Conservation (phyloP, 1,140 invertebrate genomes). For the Ostrea edulis region DNA sequence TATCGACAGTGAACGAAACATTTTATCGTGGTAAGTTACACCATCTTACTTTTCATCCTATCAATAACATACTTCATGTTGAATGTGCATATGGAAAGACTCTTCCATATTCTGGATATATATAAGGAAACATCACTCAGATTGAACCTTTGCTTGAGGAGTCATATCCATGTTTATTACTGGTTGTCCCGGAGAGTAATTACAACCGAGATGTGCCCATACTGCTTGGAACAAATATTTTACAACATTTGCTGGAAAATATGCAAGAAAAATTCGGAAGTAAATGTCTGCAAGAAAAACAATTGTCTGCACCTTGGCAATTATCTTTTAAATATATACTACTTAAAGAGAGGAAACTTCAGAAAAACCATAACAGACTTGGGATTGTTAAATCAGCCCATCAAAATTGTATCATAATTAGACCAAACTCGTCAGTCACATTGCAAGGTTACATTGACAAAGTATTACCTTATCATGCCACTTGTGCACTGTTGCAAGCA, state of each 20-base stretch:
- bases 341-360: constrained; percentile 44
- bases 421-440: no score
- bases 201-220: constrained; percentile 45
- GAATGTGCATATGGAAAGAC: constrained; percentile 8
- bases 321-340: constrained; percentile 39
- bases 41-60: neutral
- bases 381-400: constrained; percentile 40
- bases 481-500: no score
- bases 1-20: constrained; percentile 37
- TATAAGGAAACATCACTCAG: constrained; percentile 17
- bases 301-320: constrained; percentile 44
- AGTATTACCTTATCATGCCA: no score
- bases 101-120: constrained; percentile 45
- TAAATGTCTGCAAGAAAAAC: constrained; percentile 24
- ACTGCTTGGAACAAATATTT: constrained; percentile 48
- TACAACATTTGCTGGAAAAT: constrained; percentile 11
- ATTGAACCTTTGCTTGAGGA: neutral
- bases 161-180: constrained; percentile 10
- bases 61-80: neutral
- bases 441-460: no score
- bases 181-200: constrained; percentile 46
- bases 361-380: constrained; percentile 37
- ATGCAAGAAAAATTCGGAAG: constrained; percentile 29
- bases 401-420: neutral
- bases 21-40: neutral